phyloP scores from a whole-genome alignment of 2,888 invertebrate species.

The Protonemura montana region DNA sequence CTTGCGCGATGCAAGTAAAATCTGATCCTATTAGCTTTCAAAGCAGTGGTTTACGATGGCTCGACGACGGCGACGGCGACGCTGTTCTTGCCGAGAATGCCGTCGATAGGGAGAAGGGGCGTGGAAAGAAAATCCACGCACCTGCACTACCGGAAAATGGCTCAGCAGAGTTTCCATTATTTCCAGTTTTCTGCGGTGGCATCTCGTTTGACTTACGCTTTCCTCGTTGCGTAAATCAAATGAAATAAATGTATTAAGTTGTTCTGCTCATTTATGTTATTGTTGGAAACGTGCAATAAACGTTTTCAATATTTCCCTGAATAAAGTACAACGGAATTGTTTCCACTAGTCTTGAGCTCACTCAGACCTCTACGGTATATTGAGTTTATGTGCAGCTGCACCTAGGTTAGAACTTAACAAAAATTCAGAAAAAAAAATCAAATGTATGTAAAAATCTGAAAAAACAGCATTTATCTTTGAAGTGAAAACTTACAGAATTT shows the following conservation, averaged over 20 bases:
- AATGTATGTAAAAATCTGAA: too few species aligned
- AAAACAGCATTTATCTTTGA: too few species aligned
- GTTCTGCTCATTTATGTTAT: not conserved
- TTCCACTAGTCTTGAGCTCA: not conserved
- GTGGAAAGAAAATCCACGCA: not conserved
- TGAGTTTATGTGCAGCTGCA: too few species aligned
- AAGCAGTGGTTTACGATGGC: conserved; percentile 18
- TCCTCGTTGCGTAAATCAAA: not conserved
- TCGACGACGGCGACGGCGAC: not conserved
- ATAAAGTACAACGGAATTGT: not conserved
- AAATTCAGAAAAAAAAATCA: too few species aligned
- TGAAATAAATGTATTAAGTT: not conserved
- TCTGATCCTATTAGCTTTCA: conserved; percentile 36
- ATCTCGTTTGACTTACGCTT: not conserved
- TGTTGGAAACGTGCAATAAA: not conserved
- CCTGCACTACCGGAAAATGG: conserved; percentile 9
- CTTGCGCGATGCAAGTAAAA: conserved; percentile 20
- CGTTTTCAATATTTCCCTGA: not conserved
- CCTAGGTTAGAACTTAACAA: too few species aligned
- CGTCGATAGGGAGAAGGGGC: not conserved
- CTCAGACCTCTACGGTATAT: too few species aligned
- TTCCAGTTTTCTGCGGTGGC: not conserved
- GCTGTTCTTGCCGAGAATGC: not conserved
- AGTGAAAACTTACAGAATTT: too few species aligned
- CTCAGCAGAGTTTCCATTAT: conserved; percentile 28